Evolutionary conservation across 1,140 invertebrate species (phyloP), one percentile per base, ranked within the genome.

Genomic region (Drosophila nikananu): DNA sequence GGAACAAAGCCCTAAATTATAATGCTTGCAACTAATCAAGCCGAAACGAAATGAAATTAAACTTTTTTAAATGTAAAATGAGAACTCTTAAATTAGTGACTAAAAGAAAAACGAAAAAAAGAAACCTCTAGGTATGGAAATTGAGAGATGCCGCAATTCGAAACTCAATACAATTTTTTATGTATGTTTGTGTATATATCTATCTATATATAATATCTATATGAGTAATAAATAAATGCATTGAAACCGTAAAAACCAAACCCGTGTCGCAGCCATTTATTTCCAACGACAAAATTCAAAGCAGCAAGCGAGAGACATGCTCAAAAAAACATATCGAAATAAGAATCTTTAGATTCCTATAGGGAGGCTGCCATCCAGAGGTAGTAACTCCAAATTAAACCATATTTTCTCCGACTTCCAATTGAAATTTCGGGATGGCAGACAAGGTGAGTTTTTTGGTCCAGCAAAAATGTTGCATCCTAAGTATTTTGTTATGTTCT

Each of bases 161-260:
- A 66, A 66, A 72, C 73, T 77, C 83, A 83, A 73, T 72, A 76
- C 63, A 77, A 81, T 86, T 86, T 86, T 86, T 67, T 86, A 86
- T 86, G 83, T 86, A 86, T 87, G 83, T 86, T 86, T 86, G 77
- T 86, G 83, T 86, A 86, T 86, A 86, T 87, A 86, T 71, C 59
- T 70, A 82, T 81, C 51, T 73, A 77, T 74, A 77, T 67, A 80
- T 62, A 76, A 80, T 80, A 80, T 86, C 81, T 74, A 80, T 77
- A 83, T 75, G 80, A 87, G 71, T 86, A 86, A 87, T 87, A 84
- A 87, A 87, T 87, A 87, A 87, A 87, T 83, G 80, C 83, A 87
- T 87, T 87, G 77, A 80, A 87, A 87, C 79, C 83, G 65, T 87
- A 81, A 63, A 42, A 61, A 25, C 42, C 17, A 57, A 51, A 68